Conservation (phyloP, 2,888 invertebrate genomes). For the Epistrophe eligans region DNA sequence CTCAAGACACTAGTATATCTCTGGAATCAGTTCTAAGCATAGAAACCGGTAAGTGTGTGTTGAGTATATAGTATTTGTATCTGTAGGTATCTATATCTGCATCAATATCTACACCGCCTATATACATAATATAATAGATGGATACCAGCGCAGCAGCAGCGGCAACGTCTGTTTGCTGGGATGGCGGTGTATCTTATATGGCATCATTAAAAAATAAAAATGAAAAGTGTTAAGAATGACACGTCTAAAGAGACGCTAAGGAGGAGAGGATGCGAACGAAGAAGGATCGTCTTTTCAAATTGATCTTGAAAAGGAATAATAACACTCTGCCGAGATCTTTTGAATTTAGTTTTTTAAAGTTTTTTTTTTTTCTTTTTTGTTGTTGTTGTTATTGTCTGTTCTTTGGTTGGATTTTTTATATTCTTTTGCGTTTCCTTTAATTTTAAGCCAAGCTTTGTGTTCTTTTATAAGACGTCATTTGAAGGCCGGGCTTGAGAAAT, state of each 20-base stretch:
- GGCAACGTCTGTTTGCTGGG: not conserved
- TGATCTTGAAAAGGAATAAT: slow-evolving; percentile 75
- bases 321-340: slow-evolving; percentile 70
- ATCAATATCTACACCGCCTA: slow-evolving; percentile 56
- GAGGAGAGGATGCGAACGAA: slow-evolving; percentile 69
- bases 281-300: slow-evolving; percentile 75
- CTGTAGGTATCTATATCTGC: slow-evolving; percentile 32
- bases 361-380: not conserved
- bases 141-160: slow-evolving; percentile 21
- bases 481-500: slow-evolving; percentile 73
- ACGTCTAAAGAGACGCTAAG: slow-evolving; percentile 73
- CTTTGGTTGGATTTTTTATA: not conserved
- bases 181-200: slow-evolving; percentile 62
- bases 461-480: slow-evolving; percentile 63
- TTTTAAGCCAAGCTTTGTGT: slow-evolving; percentile 57
- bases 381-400: not conserved
- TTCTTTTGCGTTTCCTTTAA: slow-evolving; percentile 54
- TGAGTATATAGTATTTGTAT: slow-evolving; percentile 24
- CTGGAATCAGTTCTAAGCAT: slow-evolving; percentile 50
- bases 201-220: slow-evolving; percentile 63
- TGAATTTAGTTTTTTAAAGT: slow-evolving; percentile 36
- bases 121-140: not conserved
- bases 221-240: slow-evolving; percentile 76
- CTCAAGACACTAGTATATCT: slow-evolving; percentile 34
- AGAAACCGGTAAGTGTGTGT: slow-evolving; percentile 24